Conservation (phyloP, 2,113 vertebrate genomes). For the Peromyscus californicus region DNA sequence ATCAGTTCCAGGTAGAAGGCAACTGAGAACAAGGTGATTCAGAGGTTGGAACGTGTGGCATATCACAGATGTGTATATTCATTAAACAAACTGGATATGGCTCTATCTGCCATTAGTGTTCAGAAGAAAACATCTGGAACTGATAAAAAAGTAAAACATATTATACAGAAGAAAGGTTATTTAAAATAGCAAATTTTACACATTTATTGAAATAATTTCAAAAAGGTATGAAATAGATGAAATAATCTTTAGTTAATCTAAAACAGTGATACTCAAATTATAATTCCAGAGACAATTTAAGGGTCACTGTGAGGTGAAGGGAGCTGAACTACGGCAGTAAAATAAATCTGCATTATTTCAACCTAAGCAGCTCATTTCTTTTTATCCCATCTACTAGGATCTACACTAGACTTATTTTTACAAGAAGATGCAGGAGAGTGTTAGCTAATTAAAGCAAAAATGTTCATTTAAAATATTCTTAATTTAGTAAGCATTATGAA, state of each 20-base stretch:
- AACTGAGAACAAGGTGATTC: neutral
- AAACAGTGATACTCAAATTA: neutral
- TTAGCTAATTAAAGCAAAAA: neutral
- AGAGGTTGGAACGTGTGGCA: neutral
- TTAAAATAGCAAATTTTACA: neutral
- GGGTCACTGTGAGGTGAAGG: neutral
- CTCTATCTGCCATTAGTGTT: neutral
- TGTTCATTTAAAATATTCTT: conserved; percentile 33
- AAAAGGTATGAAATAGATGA: neutral
- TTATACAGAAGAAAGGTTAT: neutral
- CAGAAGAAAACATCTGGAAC: neutral
- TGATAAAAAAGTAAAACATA: neutral
- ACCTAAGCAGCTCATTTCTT: neutral
- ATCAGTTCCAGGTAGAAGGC: no score
- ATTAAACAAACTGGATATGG: neutral
- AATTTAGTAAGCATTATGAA: neutral
- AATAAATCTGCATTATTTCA: neutral
- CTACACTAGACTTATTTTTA: neutral
- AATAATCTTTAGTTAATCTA: neutral
- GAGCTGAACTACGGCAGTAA: neutral
- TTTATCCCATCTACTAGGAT: no score
- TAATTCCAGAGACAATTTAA: neutral
- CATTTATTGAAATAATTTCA: neutral
- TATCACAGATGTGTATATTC: neutral
- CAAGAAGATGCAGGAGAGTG: neutral